Conservation (phyloP, 1,140 invertebrate species). For the Parasteatoda tepidariorum region DNA sequence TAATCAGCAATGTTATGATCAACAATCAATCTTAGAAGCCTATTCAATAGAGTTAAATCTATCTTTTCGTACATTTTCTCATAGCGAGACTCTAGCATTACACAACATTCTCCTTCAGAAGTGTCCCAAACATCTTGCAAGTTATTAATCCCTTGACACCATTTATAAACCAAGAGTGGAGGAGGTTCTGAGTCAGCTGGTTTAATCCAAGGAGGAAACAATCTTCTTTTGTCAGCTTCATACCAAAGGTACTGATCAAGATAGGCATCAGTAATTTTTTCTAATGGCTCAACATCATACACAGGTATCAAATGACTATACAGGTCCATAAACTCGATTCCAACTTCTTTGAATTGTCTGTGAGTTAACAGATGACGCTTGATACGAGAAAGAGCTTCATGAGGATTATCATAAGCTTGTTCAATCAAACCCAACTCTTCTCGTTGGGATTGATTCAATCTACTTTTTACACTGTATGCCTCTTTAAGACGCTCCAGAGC, state of each 20-base stretch:
- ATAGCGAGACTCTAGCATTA: slow-evolving; percentile 96
- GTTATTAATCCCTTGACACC: slow-evolving; percentile 99
- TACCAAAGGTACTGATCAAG: slow-evolving; percentile 99
- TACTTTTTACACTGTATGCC: slow-evolving; percentile 98
- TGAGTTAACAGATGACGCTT: slow-evolving; percentile 99
- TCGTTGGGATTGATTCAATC: slow-evolving; percentile 97
- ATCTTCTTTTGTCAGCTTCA: slow-evolving; percentile 95
- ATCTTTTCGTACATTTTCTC: slow-evolving; percentile 99
- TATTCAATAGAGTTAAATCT: slow-evolving; percentile 96
- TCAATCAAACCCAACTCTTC: slow-evolving; percentile 99
- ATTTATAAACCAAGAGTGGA: slow-evolving; percentile 97
- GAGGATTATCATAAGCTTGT: slow-evolving; percentile 99
- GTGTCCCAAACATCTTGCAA: slow-evolving; percentile 99
- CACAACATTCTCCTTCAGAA: slow-evolving; percentile 97
- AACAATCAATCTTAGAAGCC: slow-evolving; percentile 94
- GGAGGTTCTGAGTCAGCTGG: slow-evolving; percentile 98
- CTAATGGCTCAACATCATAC: slow-evolving; percentile 98
- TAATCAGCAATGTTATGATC: slow-evolving; percentile 99
- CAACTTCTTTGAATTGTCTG: slow-evolving; percentile 96
- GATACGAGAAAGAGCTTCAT: slow-evolving; percentile 98
- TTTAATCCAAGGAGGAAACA: slow-evolving; percentile 99
- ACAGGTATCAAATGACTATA: slow-evolving; percentile 99
- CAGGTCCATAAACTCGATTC: slow-evolving; percentile 99
- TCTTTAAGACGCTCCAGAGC: slow-evolving; percentile 97
- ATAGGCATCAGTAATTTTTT: slow-evolving; percentile 99